Evolutionary conservation across 2,888 invertebrate genomes (phyloP).

Genomic region (Melitaea athalia): DNA sequence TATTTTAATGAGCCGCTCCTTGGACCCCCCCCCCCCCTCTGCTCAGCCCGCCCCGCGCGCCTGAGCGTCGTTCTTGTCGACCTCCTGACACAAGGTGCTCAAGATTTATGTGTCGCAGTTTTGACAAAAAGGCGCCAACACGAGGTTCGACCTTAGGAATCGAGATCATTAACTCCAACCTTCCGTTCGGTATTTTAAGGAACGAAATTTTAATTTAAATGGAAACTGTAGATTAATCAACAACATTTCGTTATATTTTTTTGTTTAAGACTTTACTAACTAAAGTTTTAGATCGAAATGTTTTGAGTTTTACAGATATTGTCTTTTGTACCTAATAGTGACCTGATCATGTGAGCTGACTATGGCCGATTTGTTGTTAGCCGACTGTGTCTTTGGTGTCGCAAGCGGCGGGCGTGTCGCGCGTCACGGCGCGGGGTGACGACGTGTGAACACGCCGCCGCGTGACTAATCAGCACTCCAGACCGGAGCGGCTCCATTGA

Average conservation of each 20-base stretch:
- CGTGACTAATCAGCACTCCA: slow-evolving; percentile 22
- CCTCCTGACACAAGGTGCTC: slow-evolving; percentile 29
- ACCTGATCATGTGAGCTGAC: slow-evolving; percentile 6
- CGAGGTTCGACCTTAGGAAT: slow-evolving; percentile 10
- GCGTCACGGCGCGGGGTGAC: slow-evolving; percentile 21
- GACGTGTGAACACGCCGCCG: slow-evolving; percentile 32
- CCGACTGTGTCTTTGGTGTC: slow-evolving; percentile 15
- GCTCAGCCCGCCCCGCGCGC: slow-evolving; percentile 4
- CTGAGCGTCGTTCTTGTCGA: slow-evolving; percentile 20
- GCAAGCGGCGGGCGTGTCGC: slow-evolving; percentile 13
- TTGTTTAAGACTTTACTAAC: background rate
- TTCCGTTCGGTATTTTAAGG: background rate
- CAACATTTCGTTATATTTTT: background rate
- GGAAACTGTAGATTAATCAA: background rate
- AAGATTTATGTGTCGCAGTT: slow-evolving; percentile 38
- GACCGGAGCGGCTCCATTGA: slow-evolving; percentile 23
- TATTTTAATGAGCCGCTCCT: slow-evolving; percentile 70
- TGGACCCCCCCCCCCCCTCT: slow-evolving; percentile 29
- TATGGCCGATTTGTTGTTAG: slow-evolving; percentile 6
- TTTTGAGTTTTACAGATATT: background rate
- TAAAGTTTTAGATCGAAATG: background rate
- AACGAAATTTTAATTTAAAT: slow-evolving; percentile 1
- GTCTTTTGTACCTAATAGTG: background rate
- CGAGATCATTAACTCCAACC: slow-evolving; percentile 10
- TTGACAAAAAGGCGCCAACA: slow-evolving; percentile 36